A percentile compares a stretch with the other conserved stretches of the same genome.
Evolutionary conservation across 2,888 invertebrate genomes (phyloP).

Genomic region (Adela reaumurella): DNA sequence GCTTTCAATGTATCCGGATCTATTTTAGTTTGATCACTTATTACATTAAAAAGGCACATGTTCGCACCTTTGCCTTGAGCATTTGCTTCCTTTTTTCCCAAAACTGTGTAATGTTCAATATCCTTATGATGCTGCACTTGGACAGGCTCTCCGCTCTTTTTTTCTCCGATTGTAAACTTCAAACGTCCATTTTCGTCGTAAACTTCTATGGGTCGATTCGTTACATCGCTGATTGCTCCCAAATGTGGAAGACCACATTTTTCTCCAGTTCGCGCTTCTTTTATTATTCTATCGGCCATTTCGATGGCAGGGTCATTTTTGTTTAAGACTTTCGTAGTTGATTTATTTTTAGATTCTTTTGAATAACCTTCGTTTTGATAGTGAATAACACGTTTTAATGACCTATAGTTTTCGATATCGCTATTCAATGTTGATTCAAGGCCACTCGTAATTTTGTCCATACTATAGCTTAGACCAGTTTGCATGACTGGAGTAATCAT

Average conservation of each 20-base stretch:
- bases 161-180: constrained; percentile 5
- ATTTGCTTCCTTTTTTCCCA: constrained; percentile 5
- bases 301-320: neutral
- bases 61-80: constrained; percentile 2
- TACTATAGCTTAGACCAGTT: constrained; percentile 7
- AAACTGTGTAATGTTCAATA: constrained; percentile 7
- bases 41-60: constrained; percentile 8
- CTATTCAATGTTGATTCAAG: neutral
- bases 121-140: constrained; percentile 8
- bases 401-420: neutral
- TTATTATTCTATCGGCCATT: constrained; percentile 4
- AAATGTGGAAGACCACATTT: constrained; percentile 5
- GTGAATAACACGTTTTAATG: neutral
- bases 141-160: constrained; percentile 4
- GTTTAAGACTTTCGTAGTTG: too few species aligned
- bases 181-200: constrained; percentile 8
- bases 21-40: constrained; percentile 3
- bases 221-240: constrained; percentile 8
- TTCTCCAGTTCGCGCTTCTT: constrained; percentile 1
- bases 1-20: constrained; percentile 5
- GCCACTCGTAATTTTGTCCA: constrained; percentile 5
- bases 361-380: neutral
- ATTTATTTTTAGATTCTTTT: neutral
- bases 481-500: constrained; percentile 7
- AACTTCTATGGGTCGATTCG: constrained; percentile 7